Percentiles rank a stretch among this genome's conserved stretches.
These are phyloP conservation scores for Pedicia rivosa DNA, from an alignment of 2,888 invertebrate species.

Conservation along the genomic window DNA sequence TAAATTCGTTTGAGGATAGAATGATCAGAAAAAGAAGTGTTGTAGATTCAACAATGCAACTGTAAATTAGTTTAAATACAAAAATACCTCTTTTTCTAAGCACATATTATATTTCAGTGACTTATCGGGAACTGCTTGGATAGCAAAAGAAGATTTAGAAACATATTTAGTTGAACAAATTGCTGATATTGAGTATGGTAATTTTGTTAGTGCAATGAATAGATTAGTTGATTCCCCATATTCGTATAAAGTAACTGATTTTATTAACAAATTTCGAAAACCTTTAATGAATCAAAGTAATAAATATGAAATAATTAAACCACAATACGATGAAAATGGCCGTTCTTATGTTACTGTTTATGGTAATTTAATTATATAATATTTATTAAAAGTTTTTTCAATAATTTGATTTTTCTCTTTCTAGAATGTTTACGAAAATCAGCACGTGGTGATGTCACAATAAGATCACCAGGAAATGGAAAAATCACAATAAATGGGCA, in stretches of 20 bases:
- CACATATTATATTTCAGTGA: conserved; percentile 15
- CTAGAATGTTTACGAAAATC: conserved; percentile 53
- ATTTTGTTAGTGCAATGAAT: conserved; percentile 55
- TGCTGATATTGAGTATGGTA: conserved; percentile 50
- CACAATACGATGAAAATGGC: conserved; percentile 50
- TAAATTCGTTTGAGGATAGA: conserved; percentile 54
- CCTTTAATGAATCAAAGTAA: conserved; percentile 39
- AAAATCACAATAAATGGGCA: conserved; percentile 64
- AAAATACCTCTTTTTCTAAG: background rate
- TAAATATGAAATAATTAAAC: conserved; percentile 46
- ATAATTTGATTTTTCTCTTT: no score
- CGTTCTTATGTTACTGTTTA: conserved; percentile 53
- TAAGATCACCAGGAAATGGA: conserved; percentile 69
- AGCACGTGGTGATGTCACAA: conserved; percentile 61
- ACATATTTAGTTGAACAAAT: conserved; percentile 46
- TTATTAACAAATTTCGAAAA: conserved; percentile 54
- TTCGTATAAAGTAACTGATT: conserved; percentile 50
- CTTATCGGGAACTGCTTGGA: conserved; percentile 42
- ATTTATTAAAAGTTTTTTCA: conserved; percentile 1
- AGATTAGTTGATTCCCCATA: conserved; percentile 54
- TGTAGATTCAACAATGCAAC: conserved; percentile 40
- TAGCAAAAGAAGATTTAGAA: conserved; percentile 49
- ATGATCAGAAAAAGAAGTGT: conserved; percentile 43
- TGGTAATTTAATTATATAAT: conserved; percentile 28
- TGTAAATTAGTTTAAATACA: conserved; percentile 31